Conservation (phyloP, 2,113 vertebrate species). For the Nerophis lumbriciformis region DNA sequence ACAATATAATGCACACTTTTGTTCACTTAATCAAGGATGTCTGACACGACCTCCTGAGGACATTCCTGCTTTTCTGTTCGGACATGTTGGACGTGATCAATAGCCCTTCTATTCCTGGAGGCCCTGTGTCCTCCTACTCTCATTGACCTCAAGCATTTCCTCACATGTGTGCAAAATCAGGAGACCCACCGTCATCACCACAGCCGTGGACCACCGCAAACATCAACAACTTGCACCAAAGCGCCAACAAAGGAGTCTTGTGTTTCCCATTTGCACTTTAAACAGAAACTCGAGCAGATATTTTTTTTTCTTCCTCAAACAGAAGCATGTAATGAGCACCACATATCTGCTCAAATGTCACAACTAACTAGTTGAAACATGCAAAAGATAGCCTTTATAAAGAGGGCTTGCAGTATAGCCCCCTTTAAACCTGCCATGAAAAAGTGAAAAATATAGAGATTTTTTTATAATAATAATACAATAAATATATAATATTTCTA, state of each 20-base stretch:
- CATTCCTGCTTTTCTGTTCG: constrained; percentile 8
- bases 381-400: neutral
- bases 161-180: constrained; percentile 64
- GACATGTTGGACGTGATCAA: constrained; percentile 43
- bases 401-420: no score
- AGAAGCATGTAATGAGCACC: constrained; percentile 9
- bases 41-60: neutral
- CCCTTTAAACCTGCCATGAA: no score
- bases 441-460: no score
- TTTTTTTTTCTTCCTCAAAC: constrained; percentile 6
- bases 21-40: neutral
- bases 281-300: constrained; percentile 30
- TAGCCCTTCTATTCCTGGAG: constrained; percentile 51
- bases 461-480: no score
- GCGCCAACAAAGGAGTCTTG: constrained; percentile 39
- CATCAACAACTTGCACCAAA: constrained; percentile 38
- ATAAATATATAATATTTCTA: no score
- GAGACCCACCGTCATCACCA: constrained; percentile 50
- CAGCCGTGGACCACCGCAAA: constrained; percentile 43
- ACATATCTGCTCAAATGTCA: neutral
- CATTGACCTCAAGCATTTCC: constrained; percentile 62
- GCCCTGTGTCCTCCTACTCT: constrained; percentile 37
- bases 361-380: constrained; percentile 1
- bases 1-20: constrained; percentile 8
- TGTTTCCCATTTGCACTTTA: constrained; percentile 16